phyloP scores from a whole-genome alignment of 2,113 vertebrate genomes.

The Apodemus sylvaticus region DNA sequence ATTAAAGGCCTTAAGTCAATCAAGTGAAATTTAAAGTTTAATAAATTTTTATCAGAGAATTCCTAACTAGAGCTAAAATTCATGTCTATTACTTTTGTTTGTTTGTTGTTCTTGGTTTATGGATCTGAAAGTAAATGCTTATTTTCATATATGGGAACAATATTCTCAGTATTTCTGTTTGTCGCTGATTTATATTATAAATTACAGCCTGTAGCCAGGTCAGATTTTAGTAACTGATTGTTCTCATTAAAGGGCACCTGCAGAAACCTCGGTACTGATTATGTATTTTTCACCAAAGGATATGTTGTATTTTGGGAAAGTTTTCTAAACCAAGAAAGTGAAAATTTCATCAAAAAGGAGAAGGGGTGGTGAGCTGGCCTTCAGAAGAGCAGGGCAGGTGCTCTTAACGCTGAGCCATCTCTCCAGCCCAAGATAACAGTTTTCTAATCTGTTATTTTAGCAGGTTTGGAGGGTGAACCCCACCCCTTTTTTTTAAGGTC shows the following conservation, averaged over 20 bases:
- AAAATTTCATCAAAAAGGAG: background rate
- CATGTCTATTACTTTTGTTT: background rate
- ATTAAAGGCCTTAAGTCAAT: background rate
- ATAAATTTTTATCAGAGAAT: slow-evolving; percentile 14
- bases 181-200: background rate
- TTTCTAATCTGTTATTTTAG: background rate
- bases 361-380: background rate
- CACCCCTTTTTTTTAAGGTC: no score
- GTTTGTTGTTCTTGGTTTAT: slow-evolving; percentile 49
- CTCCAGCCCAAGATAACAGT: no score
- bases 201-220: background rate
- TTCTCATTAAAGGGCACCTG: background rate
- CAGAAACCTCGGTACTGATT: background rate
- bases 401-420: no score
- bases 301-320: background rate
- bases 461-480: background rate
- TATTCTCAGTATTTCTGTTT: background rate
- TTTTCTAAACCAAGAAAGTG: background rate
- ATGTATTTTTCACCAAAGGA: background rate
- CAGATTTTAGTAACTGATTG: background rate
- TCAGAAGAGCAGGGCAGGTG: no score
- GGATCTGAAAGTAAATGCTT: background rate
- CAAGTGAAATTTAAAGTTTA: background rate
- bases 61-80: background rate
- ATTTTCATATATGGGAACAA: background rate